Conservation (phyloP, 2,797 vertebrate species). For the Sebastes cheni region DNA sequence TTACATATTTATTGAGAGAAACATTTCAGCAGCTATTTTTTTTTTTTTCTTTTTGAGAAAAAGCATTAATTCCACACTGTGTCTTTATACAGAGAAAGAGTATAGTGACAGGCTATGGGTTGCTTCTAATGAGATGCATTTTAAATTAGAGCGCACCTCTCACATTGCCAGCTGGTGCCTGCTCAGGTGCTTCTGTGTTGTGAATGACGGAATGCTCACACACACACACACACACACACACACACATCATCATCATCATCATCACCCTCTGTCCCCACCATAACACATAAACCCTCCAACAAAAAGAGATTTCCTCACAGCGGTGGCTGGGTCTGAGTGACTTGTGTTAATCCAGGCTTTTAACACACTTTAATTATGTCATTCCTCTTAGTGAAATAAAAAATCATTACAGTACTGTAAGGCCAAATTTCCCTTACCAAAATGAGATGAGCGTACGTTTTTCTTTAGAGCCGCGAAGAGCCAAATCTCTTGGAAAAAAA, state of each 20-base stretch:
- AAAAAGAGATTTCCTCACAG: conserved; percentile 49
- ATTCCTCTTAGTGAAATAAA: conserved; percentile 60
- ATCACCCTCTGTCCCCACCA: conserved; percentile 54
- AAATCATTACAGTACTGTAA: conserved; percentile 45
- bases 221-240: background rate
- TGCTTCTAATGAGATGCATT: conserved; percentile 82
- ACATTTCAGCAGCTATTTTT: conserved; percentile 45
- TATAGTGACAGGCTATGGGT: conserved; percentile 76
- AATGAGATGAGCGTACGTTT: conserved; percentile 34
- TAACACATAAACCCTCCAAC: conserved; percentile 55
- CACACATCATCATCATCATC: conserved; percentile 37
- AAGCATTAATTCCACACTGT: conserved; percentile 65
- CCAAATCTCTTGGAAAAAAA: conserved; percentile 1
- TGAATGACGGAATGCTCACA: conserved; percentile 73
- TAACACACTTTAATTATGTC: conserved; percentile 69
- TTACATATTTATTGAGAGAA: conserved; percentile 50
- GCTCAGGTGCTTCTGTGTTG: conserved; percentile 79
- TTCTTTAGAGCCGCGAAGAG: conserved; percentile 18
- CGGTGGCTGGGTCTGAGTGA: conserved; percentile 53
- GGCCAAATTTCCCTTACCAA: conserved; percentile 35
- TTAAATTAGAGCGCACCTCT: conserved; percentile 83
- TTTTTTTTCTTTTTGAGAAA: conserved; percentile 14
- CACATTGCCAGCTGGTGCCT: conserved; percentile 82
- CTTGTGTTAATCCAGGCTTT: conserved; percentile 67
- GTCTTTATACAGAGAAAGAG: conserved; percentile 63